Evolutionary conservation across 2,797 vertebrate species (phyloP).

Genomic region (Galago senegalensis): DNA sequence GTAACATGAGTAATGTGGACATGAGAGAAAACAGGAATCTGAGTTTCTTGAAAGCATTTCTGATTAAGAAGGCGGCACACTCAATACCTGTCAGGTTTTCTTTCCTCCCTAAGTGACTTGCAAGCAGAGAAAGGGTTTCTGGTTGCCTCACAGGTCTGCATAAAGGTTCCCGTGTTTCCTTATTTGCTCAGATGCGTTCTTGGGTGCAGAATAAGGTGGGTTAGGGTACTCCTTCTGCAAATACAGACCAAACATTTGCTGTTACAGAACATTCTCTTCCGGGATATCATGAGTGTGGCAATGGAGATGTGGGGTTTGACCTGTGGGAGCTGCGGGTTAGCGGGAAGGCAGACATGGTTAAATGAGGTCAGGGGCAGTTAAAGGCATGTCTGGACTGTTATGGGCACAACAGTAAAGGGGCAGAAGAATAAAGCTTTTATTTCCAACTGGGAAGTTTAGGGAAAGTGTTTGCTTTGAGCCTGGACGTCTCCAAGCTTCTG

Average conservation of each 20-base stretch:
- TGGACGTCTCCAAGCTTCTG: neutral
- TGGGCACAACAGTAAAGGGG: fast-evolving
- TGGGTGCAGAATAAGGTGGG: no score
- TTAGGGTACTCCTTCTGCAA: fast-evolving
- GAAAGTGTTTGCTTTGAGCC: neutral
- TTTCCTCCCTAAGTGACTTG: no score
- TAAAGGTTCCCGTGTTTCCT: neutral
- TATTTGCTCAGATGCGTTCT: neutral
- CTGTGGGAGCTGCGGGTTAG: fast-evolving
- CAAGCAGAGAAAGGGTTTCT: no score
- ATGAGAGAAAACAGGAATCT: neutral
- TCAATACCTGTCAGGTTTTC: fast-evolving
- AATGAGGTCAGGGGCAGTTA: neutral
- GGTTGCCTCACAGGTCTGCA: fast-evolving
- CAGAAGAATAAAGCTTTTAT: neutral
- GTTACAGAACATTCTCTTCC: neutral
- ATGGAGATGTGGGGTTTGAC: neutral
- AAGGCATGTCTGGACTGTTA: fast-evolving
- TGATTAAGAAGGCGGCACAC: fast-evolving
- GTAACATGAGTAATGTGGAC: no score
- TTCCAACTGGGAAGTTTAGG: neutral
- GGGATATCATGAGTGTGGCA: fast-evolving
- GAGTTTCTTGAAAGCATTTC: neutral
- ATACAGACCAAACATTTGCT: fast-evolving
- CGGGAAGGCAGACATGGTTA: no score